A percentile compares a stretch with the other conserved stretches of the same genome.
Evolutionary conservation across 2,113 vertebrate genomes (phyloP).

Genomic region (Tragelaphus strepsiceros): DNA sequence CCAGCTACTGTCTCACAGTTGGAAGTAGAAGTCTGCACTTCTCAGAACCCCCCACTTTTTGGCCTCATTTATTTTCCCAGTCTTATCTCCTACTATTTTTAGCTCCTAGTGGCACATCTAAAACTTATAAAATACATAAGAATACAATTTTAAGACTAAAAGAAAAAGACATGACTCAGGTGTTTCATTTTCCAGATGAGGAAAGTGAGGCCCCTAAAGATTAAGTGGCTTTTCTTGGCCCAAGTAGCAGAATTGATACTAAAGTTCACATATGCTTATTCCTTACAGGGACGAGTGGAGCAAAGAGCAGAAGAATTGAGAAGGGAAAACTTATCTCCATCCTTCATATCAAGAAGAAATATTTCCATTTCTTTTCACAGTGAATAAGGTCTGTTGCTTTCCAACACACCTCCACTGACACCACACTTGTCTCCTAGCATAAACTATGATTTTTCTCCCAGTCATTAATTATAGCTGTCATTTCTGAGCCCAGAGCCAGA

Average conservation of each 20-base stretch:
- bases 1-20: background rate
- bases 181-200: background rate
- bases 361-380: background rate
- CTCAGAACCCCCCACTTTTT: background rate
- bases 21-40: background rate
- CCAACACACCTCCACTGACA: background rate
- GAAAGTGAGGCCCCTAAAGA: background rate
- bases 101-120: background rate
- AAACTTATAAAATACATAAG: background rate
- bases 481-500: constrained; percentile 25
- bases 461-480: constrained; percentile 58
- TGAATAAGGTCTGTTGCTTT: constrained; percentile 13
- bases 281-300: background rate
- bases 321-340: background rate
- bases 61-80: background rate
- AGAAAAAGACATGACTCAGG: background rate
- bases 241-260: background rate
- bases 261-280: background rate
- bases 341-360: background rate
- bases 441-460: constrained; percentile 25
- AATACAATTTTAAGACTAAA: background rate
- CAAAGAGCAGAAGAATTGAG: background rate
- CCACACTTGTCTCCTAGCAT: background rate
- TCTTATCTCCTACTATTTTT: background rate
- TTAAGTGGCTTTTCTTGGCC: background rate